A percentile compares a stretch with the other conserved stretches of the same genome.
These are phyloP conservation scores for Ceramica pisi DNA, from an alignment of 2,888 invertebrate genomes.

Conservation along the genomic window DNA sequence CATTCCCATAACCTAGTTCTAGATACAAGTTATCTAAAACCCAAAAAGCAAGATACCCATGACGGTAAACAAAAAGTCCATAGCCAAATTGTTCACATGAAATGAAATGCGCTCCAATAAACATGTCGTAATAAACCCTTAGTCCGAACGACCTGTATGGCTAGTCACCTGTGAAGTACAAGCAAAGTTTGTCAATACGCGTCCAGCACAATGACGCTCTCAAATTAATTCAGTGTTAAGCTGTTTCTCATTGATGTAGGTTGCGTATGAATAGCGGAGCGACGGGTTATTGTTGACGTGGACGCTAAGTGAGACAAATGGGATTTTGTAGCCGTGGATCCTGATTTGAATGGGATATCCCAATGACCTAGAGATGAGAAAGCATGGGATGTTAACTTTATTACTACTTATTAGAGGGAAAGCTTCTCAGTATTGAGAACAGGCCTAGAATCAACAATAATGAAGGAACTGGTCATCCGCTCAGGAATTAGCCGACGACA, in stretches of 20 bases:
- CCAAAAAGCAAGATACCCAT: slow-evolving; percentile 57
- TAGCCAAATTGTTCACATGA: slow-evolving; percentile 57
- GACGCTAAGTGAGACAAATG: slow-evolving; percentile 14
- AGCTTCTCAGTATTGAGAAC: slow-evolving; percentile 9
- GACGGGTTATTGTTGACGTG: slow-evolving; percentile 19
- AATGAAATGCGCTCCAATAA: slow-evolving; percentile 70
- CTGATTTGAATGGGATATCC: slow-evolving; percentile 2
- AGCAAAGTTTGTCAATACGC: slow-evolving; percentile 62
- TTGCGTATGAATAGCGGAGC: slow-evolving; percentile 41
- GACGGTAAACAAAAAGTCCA: slow-evolving; percentile 50
- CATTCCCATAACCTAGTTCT: slow-evolving; percentile 32
- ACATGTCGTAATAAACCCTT: slow-evolving; percentile 73
- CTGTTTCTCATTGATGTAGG: slow-evolving; percentile 49
- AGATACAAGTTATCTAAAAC: slow-evolving; percentile 23
- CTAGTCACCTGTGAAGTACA: slow-evolving; percentile 69
- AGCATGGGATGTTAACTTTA: slow-evolving; percentile 3
- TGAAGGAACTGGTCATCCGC: slow-evolving; percentile 18
- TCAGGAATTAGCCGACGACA: slow-evolving; percentile 33
- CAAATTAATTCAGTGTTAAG: slow-evolving; percentile 52
- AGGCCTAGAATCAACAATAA: neutral
- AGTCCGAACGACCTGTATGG: slow-evolving; percentile 69
- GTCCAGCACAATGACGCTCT: slow-evolving; percentile 45
- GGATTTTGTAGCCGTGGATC: neutral
- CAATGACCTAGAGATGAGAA: slow-evolving; percentile 30
- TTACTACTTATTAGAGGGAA: slow-evolving; percentile 18